phyloP scores from a whole-genome alignment of 2,113 vertebrate species.

The Etheostoma spectabile region DNA sequence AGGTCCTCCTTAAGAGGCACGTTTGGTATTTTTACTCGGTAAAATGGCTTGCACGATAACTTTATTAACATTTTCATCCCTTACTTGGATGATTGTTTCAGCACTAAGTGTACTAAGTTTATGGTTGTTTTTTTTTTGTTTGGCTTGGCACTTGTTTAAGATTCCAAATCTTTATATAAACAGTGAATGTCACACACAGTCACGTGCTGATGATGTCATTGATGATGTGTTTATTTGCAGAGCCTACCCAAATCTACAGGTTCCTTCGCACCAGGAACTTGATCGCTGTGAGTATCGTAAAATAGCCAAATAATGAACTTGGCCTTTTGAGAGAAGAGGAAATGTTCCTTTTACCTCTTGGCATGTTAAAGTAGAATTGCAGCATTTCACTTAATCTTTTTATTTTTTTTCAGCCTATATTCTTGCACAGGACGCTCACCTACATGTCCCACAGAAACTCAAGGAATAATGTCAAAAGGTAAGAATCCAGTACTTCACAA shows the following conservation, averaged over 20 bases:
- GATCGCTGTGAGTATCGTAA: conserved; percentile 90
- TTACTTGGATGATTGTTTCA: background rate
- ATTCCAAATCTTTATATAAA: background rate
- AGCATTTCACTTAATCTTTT: background rate
- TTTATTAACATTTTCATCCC: background rate
- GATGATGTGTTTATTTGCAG: conserved; percentile 82
- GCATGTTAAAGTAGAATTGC: background rate
- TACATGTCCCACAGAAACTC: conserved; percentile 99
- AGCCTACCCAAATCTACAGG: conserved; percentile 98
- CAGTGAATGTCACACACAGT: too few relatives aligned
- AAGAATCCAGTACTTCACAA: conserved; percentile 57
- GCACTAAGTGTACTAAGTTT: background rate
- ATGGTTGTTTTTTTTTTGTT: background rate
- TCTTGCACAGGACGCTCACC: conserved; percentile 98
- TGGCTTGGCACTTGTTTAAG: background rate
- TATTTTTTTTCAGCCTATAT: conserved; percentile 94
- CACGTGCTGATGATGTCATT: background rate
- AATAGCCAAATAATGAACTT: background rate
- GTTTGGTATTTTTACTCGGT: background rate
- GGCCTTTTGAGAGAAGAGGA: background rate
- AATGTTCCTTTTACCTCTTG: background rate
- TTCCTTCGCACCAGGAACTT: conserved; percentile 98
- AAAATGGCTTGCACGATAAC: background rate
- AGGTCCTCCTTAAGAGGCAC: background rate
- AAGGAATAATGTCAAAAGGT: conserved; percentile 94